Evolutionary conservation across 2,113 vertebrate genomes (phyloP).

Genomic region (Actenoides lindsayi): DNA sequence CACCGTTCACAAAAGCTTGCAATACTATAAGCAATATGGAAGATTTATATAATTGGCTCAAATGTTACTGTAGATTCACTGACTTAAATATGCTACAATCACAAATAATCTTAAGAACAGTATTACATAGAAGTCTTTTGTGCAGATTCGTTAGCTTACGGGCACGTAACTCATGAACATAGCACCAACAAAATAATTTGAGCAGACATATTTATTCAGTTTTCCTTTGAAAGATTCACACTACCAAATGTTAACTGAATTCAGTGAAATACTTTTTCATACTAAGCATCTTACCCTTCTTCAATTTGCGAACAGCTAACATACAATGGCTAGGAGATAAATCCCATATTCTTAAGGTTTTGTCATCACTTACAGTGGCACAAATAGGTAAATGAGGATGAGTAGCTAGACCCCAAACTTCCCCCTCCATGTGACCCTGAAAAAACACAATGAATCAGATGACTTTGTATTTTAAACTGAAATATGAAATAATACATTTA

Average conservation of each 20-base stretch:
- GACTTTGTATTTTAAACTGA: not conserved
- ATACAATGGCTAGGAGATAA: slow-evolving; percentile 99
- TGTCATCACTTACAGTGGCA: slow-evolving; percentile 98
- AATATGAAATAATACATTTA: not conserved
- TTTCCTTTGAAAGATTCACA: not conserved
- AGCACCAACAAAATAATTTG: not conserved
- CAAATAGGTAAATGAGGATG: slow-evolving; percentile 98
- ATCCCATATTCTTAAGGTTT: slow-evolving; percentile 98
- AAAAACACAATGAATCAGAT: slow-evolving; percentile 26
- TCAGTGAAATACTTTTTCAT: slow-evolving; percentile 9
- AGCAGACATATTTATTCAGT: not conserved
- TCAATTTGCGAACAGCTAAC: slow-evolving; percentile 98
- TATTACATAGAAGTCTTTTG: not conserved
- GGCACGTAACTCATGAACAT: not conserved
- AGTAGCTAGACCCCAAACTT: slow-evolving; percentile 96
- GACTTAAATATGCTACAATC: not conserved
- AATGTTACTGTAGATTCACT: not conserved
- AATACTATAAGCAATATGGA: not conserved
- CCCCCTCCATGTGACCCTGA: slow-evolving; percentile 99
- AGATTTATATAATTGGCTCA: not conserved
- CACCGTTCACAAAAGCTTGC: not conserved
- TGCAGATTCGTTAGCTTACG: not conserved
- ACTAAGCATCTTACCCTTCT: slow-evolving; percentile 86
- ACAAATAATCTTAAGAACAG: not conserved
- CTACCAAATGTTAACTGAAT: not conserved